Conservation (phyloP, 2,888 invertebrate species). For the Cephus sareptanus region DNA sequence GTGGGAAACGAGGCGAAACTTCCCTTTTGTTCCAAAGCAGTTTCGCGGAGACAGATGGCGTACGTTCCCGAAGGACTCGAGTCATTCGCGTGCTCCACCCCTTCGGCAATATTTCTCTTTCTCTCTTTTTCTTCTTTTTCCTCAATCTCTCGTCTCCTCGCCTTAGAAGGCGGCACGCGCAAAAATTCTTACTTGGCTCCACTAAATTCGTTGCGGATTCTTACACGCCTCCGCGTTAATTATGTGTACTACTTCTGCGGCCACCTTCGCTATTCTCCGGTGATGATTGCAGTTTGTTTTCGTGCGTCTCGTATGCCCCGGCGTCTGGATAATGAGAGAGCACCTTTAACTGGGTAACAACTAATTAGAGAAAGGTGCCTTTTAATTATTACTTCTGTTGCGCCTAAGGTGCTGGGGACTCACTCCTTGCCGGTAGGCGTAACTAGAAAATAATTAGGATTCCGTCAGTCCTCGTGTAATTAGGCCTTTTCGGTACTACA, state of each 20-base stretch:
- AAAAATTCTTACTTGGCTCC: constrained; percentile 17
- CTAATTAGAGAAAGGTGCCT: constrained; percentile 50
- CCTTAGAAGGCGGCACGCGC: neutral
- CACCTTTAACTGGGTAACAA: constrained; percentile 32
- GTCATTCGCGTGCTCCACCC: constrained; percentile 34
- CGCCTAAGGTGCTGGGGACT: neutral
- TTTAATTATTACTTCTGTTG: constrained; percentile 32
- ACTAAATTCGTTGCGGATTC: constrained; percentile 32
- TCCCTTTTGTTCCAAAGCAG: neutral
- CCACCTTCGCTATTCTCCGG: neutral
- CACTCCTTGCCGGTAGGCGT: constrained; percentile 36
- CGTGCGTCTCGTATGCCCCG: neutral
- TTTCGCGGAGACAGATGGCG: constrained; percentile 41
- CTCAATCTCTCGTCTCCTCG: neutral
- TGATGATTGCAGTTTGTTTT: neutral
- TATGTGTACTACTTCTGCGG: neutral
- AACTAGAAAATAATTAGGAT: constrained; percentile 47
- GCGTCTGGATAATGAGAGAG: constrained; percentile 25
- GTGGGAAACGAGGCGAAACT: neutral
- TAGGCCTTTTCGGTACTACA: constrained; percentile 29
- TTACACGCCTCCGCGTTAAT: neutral
- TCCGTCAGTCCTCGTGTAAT: constrained; percentile 34
- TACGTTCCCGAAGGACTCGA: constrained; percentile 20
- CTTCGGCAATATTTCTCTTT: constrained; percentile 20
- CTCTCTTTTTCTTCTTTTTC: neutral